phyloP scores from a whole-genome alignment of 2,888 invertebrate species.

The Acleris sparsana region DNA sequence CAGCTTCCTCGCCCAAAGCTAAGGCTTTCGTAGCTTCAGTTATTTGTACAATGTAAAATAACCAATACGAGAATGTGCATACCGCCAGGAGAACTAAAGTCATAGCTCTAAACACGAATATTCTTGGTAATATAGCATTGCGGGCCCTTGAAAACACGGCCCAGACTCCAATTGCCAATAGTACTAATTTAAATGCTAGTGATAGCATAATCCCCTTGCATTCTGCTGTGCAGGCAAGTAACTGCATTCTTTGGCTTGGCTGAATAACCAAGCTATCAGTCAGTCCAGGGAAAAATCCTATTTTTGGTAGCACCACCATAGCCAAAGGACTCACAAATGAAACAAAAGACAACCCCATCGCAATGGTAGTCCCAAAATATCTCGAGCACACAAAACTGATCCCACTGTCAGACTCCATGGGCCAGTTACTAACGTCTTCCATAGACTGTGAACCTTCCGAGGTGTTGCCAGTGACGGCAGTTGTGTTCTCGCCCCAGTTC shows the following conservation, averaged over 20 bases:
- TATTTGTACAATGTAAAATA: slow-evolving; percentile 97
- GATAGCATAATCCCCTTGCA: slow-evolving; percentile 97
- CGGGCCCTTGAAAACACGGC: slow-evolving; percentile 94
- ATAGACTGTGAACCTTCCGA: slow-evolving; percentile 97
- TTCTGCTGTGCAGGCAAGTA: slow-evolving; percentile 94
- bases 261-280: slow-evolving; percentile 87
- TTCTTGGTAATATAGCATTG: slow-evolving; percentile 94
- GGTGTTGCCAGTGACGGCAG: slow-evolving; percentile 97
- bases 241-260: slow-evolving; percentile 86
- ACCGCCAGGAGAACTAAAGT: slow-evolving; percentile 94
- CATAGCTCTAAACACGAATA: slow-evolving; percentile 94
- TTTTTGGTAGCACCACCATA: slow-evolving; percentile 97
- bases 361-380: slow-evolving; percentile 92
- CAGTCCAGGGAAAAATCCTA: slow-evolving; percentile 91
- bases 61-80: slow-evolving; percentile 98
- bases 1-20: slow-evolving; percentile 90
- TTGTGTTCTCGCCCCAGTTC: slow-evolving; percentile 99
- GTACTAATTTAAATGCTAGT: slow-evolving; percentile 94
- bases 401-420: slow-evolving; percentile 88
- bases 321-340: slow-evolving; percentile 96
- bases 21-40: slow-evolving; percentile 92
- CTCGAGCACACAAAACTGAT: slow-evolving; percentile 90
- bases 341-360: slow-evolving; percentile 89
- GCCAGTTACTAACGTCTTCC: slow-evolving; percentile 95
- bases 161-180: slow-evolving; percentile 95